phyloP scores from a whole-genome alignment of 2,113 vertebrate genomes.

The Pongo abelii region DNA sequence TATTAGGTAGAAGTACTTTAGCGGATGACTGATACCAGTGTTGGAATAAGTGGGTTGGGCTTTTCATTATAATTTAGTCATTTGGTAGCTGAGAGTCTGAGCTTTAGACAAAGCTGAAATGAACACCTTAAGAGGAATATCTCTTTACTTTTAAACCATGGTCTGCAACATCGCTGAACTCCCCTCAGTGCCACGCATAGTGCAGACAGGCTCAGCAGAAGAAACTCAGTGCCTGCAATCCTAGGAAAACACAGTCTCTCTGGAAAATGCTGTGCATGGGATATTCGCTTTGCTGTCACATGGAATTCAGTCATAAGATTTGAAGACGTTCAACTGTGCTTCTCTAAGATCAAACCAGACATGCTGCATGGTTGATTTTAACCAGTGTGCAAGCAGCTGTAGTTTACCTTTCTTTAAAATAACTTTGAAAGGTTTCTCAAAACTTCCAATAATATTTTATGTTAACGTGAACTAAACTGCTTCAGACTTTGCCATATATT shows the following conservation, averaged over 20 bases:
- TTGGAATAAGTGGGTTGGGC: background rate
- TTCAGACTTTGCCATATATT: background rate
- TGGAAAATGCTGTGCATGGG: background rate
- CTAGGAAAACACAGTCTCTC: background rate
- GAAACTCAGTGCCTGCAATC: background rate
- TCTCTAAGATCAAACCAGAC: constrained; percentile 10
- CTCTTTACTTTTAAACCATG: background rate
- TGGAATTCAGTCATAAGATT: background rate
- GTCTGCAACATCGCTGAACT: background rate
- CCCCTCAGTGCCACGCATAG: background rate
- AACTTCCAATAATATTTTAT: background rate
- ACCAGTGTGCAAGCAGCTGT: background rate
- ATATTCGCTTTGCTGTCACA: background rate
- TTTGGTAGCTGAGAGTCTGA: background rate
- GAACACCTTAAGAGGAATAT: background rate
- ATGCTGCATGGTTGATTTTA: background rate
- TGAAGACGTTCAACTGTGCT: background rate
- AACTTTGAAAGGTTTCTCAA: background rate
- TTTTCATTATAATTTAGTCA: background rate
- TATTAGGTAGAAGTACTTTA: background rate
- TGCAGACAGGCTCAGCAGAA: background rate
- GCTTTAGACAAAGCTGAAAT: background rate
- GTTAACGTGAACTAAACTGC: background rate
- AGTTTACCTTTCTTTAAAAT: background rate
- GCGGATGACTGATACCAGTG: background rate